Evolutionary conservation across 2,113 vertebrate species (phyloP), one percentile per base, ranked within the genome.

Genomic region (Oncorhynchus nerka): DNA sequence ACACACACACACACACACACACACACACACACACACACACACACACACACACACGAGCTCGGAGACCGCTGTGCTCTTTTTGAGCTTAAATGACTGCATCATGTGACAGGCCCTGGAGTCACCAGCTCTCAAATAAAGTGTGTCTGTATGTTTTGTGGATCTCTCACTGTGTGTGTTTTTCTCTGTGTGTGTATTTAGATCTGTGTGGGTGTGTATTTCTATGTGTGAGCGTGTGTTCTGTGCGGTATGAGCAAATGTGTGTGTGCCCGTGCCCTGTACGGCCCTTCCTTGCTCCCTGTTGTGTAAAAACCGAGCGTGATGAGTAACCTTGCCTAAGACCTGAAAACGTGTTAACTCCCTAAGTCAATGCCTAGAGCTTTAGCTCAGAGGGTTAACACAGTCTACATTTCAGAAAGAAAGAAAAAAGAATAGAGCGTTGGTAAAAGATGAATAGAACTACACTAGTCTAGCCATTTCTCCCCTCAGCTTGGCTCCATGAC

Each of bases 31-130:
- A 32, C 30, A 32, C 30, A 30, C 30, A 30, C 30, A 30, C 30
- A 30, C 30, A 26, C 26, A 26, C 26, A 26, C 26, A 26, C 48
- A 15, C 48, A 9, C 87, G 87, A 89, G 12, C 48, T 3, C 48
- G 1, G 48, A 49, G 12, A 49, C 87, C 85, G 86, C 88, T 48
- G 80, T 84, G 77, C 70, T 78, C 86, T 86, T 88, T 87, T 86
- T 84, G 82, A 74, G 76, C 75, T 92, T 91, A 92, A 91, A 84
- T 66, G 78, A 67, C 85, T 66, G 12, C 64, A 19, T n/a, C 4
- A 32, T 67, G 28, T 70, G 32, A 55, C 51, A 24, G 51, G 72
- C 24, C 48, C 12, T 71, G 71, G 55, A 66, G 66, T 62, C 16
- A 12, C 3, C 16, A 77, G 73, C 64, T 51, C 71, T 70, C 22